These are phyloP conservation scores for Monochamus saltuarius DNA, from an alignment of 1,140 invertebrate genomes.

Conservation along the genomic window DNA sequence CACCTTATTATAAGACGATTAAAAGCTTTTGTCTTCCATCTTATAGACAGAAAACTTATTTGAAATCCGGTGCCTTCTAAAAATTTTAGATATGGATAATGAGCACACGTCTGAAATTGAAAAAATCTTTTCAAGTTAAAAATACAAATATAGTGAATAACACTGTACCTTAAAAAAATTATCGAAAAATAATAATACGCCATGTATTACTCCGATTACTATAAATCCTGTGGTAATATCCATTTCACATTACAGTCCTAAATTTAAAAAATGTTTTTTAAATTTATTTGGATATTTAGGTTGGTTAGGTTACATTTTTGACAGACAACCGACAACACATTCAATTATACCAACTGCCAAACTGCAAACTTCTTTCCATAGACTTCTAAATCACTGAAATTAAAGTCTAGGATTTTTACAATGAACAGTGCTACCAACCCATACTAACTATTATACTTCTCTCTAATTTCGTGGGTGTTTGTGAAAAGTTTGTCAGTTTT, in stretches of 20 bases:
- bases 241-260: conserved; percentile 1
- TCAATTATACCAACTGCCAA: no score
- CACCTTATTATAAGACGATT: conserved; percentile 75
- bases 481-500: not conserved
- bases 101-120: conserved; percentile 72
- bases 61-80: conserved; percentile 72
- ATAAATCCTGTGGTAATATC: conserved; percentile 25
- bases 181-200: conserved; percentile 68
- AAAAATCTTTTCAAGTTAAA: conserved; percentile 22
- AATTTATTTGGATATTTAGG: not conserved
- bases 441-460: no score
- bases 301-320: not conserved
- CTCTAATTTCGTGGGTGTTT: no score
- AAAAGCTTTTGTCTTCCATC: conserved; percentile 75
- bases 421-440: no score
- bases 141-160: conserved; percentile 19
- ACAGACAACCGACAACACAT: not conserved
- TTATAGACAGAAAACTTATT: conserved; percentile 68
- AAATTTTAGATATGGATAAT: conserved; percentile 76
- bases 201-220: conserved; percentile 59
- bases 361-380: conserved; percentile 2
- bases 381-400: no score
- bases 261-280: not conserved
- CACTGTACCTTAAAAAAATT: conserved; percentile 66
- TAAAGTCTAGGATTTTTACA: no score